Evolutionary conservation across 2,113 vertebrate species (phyloP), one percentile per base, ranked within the genome.

Genomic region (Dolichotis patagonum): DNA sequence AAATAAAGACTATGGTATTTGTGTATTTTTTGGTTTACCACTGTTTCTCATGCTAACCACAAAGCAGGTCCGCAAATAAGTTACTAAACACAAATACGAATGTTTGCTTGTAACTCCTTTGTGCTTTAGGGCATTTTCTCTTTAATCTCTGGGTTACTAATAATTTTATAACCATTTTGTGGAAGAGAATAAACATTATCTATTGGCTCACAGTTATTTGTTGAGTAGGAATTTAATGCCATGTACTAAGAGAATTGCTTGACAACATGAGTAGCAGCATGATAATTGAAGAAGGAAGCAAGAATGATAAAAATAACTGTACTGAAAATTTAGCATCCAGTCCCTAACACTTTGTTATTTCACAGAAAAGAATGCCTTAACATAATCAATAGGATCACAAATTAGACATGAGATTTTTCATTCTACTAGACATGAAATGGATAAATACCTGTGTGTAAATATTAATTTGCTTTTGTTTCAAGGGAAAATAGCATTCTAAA

Each of bases 261-360:
- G 84, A 94, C 88, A 38, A 52, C 65, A 32, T 97, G 62, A 90
- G 85, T 75, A 94, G 80, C 19, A 58, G 38, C 84, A 89, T 3
- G 1, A 75, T 41, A 12, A 87, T 32, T 95, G 81, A 90, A 97
- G 83, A 91, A 4, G 85, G 41, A 84, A 88, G 14, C 84, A 88
- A 95, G 30, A 90, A 24, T 94, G 94, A 94, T 88, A 95, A 97
- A 98, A 98, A 98, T 85, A 97, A 89, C 11, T 56, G 89, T 28
- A 28, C 92, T 96, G 81, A 69, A 95, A 90, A 63, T 97, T 97
- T 75, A 89, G 46, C 85, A 38, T 83, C 43, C 5, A 95, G 58
- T 67, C 38, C 10, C 78, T 97, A 67, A 88, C 41, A 95, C 1
- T 75, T 65, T 67, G 54, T 20, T 81, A 75, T 83, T 96, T 82